Evolutionary conservation across 2,888 invertebrate genomes (phyloP).

Genomic region (Protula sp.): DNA sequence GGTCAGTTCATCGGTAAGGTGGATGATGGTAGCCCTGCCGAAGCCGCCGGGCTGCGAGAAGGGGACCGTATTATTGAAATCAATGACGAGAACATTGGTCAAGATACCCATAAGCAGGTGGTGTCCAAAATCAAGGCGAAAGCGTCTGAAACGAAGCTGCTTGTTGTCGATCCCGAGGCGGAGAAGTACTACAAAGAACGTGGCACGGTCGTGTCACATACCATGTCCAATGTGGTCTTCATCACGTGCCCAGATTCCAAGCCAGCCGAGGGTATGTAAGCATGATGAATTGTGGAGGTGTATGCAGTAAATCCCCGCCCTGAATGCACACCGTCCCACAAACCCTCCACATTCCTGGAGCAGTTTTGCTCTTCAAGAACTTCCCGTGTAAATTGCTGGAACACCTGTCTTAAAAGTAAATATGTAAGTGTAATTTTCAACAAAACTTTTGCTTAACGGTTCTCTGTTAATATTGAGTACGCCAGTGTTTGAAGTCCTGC

Average conservation of each 20-base stretch:
- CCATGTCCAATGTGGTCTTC: not conserved
- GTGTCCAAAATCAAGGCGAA: slow-evolving; percentile 82
- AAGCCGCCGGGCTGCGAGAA: slow-evolving; percentile 62
- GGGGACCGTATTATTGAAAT: slow-evolving; percentile 73
- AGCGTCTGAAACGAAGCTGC: slow-evolving; percentile 66
- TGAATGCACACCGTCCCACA: too few relatives aligned
- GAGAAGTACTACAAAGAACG: slow-evolving; percentile 10
- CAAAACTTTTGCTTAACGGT: too few relatives aligned
- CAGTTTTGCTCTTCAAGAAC: too few relatives aligned
- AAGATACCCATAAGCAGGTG: slow-evolving; percentile 56
- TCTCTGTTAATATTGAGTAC: too few relatives aligned
- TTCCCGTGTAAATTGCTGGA: too few relatives aligned
- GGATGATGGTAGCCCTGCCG: slow-evolving; percentile 59
- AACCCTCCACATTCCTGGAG: too few relatives aligned
- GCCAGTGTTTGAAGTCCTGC: too few relatives aligned
- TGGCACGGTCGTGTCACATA: not conserved
- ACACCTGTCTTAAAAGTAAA: too few relatives aligned
- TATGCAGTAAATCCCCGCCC: too few relatives aligned
- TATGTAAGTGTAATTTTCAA: too few relatives aligned
- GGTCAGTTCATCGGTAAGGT: slow-evolving; percentile 93
- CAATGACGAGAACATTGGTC: slow-evolving; percentile 75
- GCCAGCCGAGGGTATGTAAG: too few relatives aligned
- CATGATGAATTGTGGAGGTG: too few relatives aligned
- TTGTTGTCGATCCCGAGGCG: slow-evolving; percentile 9
- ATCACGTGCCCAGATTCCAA: slow-evolving; percentile 8